Conservation (phyloP, 2,888 invertebrate genomes). For the Zaprionus obscuricornis region DNA sequence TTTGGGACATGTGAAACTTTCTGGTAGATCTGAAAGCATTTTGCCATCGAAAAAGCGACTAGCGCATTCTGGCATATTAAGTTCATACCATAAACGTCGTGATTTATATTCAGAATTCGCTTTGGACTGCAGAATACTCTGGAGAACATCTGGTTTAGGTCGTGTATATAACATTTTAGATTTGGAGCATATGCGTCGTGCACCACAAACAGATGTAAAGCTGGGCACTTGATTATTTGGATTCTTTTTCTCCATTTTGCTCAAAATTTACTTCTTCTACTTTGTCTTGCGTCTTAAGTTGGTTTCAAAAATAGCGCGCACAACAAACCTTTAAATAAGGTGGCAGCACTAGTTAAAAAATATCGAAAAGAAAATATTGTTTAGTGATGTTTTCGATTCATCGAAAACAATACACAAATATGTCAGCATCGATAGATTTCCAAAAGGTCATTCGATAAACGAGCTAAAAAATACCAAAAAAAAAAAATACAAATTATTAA, state of each 20-base stretch:
- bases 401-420: slow-evolving; percentile 38
- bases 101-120: slow-evolving; percentile 82
- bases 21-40: slow-evolving; percentile 86
- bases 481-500: neutral
- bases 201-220: slow-evolving; percentile 63
- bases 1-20: slow-evolving; percentile 84
- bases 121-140: slow-evolving; percentile 79
- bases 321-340: slow-evolving; percentile 7
- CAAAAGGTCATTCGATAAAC: slow-evolving; percentile 13
- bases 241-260: slow-evolving; percentile 53
- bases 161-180: slow-evolving; percentile 75
- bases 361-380: slow-evolving; percentile 33
- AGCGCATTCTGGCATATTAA: slow-evolving; percentile 82
- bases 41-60: slow-evolving; percentile 80
- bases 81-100: slow-evolving; percentile 81
- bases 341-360: slow-evolving; percentile 36
- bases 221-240: slow-evolving; percentile 65
- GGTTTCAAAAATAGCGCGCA: slow-evolving; percentile 34
- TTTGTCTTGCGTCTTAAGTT: neutral
- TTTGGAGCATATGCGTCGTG: slow-evolving; percentile 71
- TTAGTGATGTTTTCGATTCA: slow-evolving; percentile 39
- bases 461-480: slow-evolving; percentile 39
- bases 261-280: too few species aligned
- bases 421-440: slow-evolving; percentile 38
- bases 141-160: slow-evolving; percentile 76